phyloP scores from a whole-genome alignment of 2,797 vertebrate genomes.

The Rhabdomys pumilio region DNA sequence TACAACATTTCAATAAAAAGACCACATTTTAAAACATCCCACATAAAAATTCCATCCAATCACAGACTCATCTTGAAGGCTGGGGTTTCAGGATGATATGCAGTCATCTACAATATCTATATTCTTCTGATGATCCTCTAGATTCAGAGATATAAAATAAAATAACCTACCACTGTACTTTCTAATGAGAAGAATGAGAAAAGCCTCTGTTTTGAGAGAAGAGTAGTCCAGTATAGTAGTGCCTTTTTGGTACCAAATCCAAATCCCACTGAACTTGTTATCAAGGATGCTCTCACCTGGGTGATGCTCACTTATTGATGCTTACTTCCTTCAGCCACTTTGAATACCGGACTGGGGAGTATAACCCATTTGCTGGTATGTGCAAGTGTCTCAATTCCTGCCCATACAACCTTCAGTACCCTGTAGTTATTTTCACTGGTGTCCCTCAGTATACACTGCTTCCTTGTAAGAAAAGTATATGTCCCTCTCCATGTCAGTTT shows the following conservation, averaged over 20 bases:
- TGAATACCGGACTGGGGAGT: neutral
- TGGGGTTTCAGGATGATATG: neutral
- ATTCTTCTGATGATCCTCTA: neutral
- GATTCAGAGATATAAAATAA: neutral
- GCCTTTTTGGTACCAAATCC: neutral
- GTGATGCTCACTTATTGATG: neutral
- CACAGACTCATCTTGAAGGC: neutral
- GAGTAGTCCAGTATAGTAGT: neutral
- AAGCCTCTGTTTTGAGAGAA: neutral
- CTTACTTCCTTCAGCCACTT: neutral
- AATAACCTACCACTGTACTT: neutral
- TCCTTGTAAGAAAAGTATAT: neutral
- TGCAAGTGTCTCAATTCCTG: neutral
- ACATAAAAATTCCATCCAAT: slow-evolving; percentile 31
- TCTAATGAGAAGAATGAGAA: neutral
- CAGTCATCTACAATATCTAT: neutral
- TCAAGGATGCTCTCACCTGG: neutral
- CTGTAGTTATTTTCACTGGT: neutral
- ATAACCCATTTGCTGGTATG: neutral
- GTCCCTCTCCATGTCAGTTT: neutral
- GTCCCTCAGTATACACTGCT: neutral
- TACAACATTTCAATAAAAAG: neutral
- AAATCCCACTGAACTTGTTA: neutral
- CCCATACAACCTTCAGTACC: neutral
- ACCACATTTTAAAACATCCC: neutral